Conservation (phyloP, 1,140 invertebrate genomes). For the Drosophila azteca region DNA sequence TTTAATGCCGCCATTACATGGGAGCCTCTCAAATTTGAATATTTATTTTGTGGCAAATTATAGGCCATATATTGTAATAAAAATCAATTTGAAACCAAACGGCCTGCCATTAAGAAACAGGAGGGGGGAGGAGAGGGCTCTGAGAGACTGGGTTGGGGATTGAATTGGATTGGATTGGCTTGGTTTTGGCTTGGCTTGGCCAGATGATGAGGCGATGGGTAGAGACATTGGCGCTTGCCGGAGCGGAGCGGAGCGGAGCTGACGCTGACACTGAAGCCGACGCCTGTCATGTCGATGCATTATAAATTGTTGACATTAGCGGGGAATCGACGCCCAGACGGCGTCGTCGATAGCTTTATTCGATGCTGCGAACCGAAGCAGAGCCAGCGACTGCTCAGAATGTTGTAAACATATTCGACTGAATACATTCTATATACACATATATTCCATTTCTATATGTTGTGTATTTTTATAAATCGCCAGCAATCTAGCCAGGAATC, state of each 20-base stretch:
- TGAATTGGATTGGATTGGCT: too few species aligned
- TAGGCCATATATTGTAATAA: constrained; percentile 52
- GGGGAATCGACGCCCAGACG: constrained; percentile 49
- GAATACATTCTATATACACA: too few species aligned
- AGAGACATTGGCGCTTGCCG: constrained; percentile 28
- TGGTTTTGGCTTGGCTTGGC: constrained; percentile 5
- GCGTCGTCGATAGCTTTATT: constrained; percentile 50
- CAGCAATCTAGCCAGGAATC: constrained; percentile 54
- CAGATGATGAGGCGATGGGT: constrained; percentile 28
- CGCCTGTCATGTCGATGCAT: constrained; percentile 58
- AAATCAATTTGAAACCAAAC: constrained; percentile 68
- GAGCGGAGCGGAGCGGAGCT: too few species aligned
- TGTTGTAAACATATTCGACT: constrained; percentile 16
- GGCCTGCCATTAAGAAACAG: constrained; percentile 54
- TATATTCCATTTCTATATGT: constrained; percentile 6
- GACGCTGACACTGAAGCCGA: background rate
- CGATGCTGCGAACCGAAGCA: constrained; percentile 44
- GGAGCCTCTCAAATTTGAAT: constrained; percentile 26
- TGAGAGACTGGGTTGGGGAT: too few species aligned
- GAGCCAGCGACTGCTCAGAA: constrained; percentile 8
- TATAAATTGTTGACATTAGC: constrained; percentile 75
- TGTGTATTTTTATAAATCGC: constrained; percentile 46
- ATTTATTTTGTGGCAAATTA: constrained; percentile 54
- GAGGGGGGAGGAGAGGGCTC: background rate
- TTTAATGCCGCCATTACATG: constrained; percentile 22